Percentiles rank a stretch among this genome's conserved stretches.
phyloP scores from a whole-genome alignment of 1,140 invertebrate genomes.

The Coboldia fuscipes region DNA sequence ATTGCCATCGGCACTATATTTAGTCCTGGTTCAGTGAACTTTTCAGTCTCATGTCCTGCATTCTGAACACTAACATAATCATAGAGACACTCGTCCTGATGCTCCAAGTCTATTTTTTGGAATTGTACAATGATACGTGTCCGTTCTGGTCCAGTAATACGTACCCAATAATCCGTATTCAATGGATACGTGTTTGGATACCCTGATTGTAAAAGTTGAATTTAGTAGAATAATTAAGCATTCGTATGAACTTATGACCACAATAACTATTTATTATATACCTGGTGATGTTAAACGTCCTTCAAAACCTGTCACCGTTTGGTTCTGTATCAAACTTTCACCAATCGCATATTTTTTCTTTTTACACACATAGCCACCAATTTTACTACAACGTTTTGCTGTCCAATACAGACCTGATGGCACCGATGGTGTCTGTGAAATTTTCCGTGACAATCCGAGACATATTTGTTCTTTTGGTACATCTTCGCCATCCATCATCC shows the following conservation, averaged over 20 bases:
- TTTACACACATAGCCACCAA: slow-evolving; percentile 42
- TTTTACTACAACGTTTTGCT: slow-evolving; percentile 26
- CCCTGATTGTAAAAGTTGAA: slow-evolving; percentile 21
- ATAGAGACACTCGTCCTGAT: slow-evolving; percentile 51
- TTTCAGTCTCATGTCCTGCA: slow-evolving; percentile 6
- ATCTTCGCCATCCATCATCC: slow-evolving; percentile 8
- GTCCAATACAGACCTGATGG: slow-evolving; percentile 41
- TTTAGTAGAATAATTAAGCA: background rate
- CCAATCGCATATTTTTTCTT: slow-evolving; percentile 15
- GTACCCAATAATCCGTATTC: slow-evolving; percentile 39
- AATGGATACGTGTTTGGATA: slow-evolving; percentile 42
- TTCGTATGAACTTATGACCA: background rate
- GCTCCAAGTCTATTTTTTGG: slow-evolving; percentile 41
- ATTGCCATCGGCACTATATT: slow-evolving; percentile 6
- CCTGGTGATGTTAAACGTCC: slow-evolving; percentile 16
- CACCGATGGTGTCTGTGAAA: slow-evolving; percentile 28
- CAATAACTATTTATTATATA: slow-evolving; percentile 1
- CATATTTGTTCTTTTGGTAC: slow-evolving; percentile 20
- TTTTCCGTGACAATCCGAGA: slow-evolving; percentile 36
- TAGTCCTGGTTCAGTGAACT: slow-evolving; percentile 6
- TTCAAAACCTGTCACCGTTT: slow-evolving; percentile 28
- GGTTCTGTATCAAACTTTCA: slow-evolving; percentile 14
- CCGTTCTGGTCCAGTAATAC: slow-evolving; percentile 30
- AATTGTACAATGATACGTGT: slow-evolving; percentile 42
- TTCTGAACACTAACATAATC: slow-evolving; percentile 32